Percentiles rank a stretch among this genome's conserved stretches.
These are phyloP conservation scores for Zaprionus davidi DNA, from an alignment of 1,140 invertebrate species.

Conservation along the genomic window DNA sequence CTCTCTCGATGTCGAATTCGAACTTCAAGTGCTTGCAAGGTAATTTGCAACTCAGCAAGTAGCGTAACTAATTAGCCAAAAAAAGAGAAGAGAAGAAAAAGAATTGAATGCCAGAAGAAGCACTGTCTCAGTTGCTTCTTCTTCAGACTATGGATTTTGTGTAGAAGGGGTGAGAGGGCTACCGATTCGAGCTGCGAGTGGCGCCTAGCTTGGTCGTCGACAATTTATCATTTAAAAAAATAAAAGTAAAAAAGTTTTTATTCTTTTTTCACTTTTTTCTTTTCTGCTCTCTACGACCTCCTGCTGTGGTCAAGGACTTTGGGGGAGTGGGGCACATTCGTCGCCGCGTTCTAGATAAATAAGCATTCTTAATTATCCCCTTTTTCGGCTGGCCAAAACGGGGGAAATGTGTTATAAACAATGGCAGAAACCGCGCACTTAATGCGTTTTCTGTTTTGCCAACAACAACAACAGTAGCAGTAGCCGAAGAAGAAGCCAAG, in stretches of 20 bases:
- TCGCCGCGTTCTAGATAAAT: slow-evolving; percentile 83
- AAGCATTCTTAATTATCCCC: slow-evolving; percentile 83
- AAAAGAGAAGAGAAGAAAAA: slow-evolving; percentile 11
- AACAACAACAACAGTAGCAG: slow-evolving; percentile 31
- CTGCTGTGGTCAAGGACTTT: slow-evolving; percentile 66
- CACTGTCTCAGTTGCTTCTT: background rate
- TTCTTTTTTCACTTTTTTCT: slow-evolving; percentile 51
- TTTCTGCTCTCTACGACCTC: slow-evolving; percentile 9
- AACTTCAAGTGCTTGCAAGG: slow-evolving; percentile 43
- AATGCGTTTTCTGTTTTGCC: slow-evolving; percentile 76
- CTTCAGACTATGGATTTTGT: slow-evolving; percentile 45
- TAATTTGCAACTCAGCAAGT: slow-evolving; percentile 55
- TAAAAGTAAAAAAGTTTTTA: slow-evolving; percentile 70
- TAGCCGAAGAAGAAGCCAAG: slow-evolving; percentile 43
- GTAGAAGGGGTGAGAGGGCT: background rate
- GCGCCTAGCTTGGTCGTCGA: slow-evolving; percentile 45
- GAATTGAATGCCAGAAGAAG: slow-evolving; percentile 30
- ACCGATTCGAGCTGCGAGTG: slow-evolving; percentile 56
- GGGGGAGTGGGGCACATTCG: slow-evolving; percentile 55
- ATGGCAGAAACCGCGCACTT: slow-evolving; percentile 79
- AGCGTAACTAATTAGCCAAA: slow-evolving; percentile 44
- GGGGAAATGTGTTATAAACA: slow-evolving; percentile 72
- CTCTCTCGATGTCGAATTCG: slow-evolving; percentile 14
- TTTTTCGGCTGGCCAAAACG: slow-evolving; percentile 49
- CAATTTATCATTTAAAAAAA: slow-evolving; percentile 53